Percentiles rank a stretch among this genome's conserved stretches.
These are phyloP conservation scores for Rhinogobio ventralis DNA, from an alignment of 2,797 vertebrate species.

Conservation along the genomic window DNA sequence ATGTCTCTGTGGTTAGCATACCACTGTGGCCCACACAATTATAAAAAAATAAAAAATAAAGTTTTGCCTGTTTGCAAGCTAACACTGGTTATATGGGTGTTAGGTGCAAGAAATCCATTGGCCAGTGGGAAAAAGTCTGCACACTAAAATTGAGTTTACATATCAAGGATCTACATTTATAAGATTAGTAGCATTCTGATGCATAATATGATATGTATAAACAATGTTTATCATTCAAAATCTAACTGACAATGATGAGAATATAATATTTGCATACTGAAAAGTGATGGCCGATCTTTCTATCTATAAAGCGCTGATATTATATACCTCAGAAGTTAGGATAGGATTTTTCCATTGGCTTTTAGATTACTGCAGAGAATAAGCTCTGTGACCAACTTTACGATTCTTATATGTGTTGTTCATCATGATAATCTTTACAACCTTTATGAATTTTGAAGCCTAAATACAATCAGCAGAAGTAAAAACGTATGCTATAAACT, in stretches of 20 bases:
- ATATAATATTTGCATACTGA: not conserved
- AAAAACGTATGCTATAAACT: not conserved
- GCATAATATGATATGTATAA: not conserved
- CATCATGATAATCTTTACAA: not conserved
- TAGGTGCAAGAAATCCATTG: not conserved
- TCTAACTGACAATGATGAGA: not conserved
- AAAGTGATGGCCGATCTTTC: not conserved
- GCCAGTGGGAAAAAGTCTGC: not conserved
- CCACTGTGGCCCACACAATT: constrained; percentile 17
- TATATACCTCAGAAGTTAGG: not conserved
- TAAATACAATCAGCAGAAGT: not conserved
- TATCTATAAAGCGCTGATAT: not conserved
- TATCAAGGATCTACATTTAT: not conserved
- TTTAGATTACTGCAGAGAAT: not conserved
- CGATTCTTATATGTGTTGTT: not conserved
- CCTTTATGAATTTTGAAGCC: not conserved
- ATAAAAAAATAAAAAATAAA: not conserved
- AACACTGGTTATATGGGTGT: not conserved
- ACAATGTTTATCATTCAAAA: not conserved
- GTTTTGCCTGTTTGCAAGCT: not conserved
- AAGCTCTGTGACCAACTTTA: not conserved
- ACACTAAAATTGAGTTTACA: constrained; percentile 3
- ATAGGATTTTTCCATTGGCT: not conserved
- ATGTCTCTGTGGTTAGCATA: constrained; percentile 22
- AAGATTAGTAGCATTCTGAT: not conserved